A percentile compares a stretch with the other conserved stretches of the same genome.
These are phyloP conservation scores for Homarus gammarus DNA, from an alignment of 2,888 invertebrate genomes.

Conservation along the genomic window DNA sequence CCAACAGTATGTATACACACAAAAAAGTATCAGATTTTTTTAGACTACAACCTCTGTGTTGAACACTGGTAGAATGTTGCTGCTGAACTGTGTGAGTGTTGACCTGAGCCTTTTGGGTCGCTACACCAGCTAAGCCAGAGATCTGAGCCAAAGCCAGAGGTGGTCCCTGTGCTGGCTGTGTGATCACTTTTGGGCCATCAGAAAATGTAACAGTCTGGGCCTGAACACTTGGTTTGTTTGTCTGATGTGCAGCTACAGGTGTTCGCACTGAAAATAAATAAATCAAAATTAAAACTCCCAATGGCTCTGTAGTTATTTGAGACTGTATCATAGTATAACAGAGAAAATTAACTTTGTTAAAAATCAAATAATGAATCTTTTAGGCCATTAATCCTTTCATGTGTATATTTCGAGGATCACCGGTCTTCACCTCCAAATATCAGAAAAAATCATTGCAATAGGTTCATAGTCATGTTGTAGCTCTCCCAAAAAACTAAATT, in stretches of 20 bases:
- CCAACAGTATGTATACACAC: not conserved
- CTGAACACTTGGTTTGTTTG: slow-evolving; percentile 50
- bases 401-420: too few species aligned
- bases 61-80: slow-evolving; percentile 50
- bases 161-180: slow-evolving; percentile 78
- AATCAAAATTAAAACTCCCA: not conserved
- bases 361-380: too few species aligned
- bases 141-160: slow-evolving; percentile 76
- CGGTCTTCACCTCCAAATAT: too few species aligned
- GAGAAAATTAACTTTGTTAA: too few species aligned
- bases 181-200: slow-evolving; percentile 77
- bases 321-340: too few species aligned
- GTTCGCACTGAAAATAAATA: slow-evolving; percentile 58
- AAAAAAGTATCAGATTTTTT: not conserved
- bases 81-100: slow-evolving; percentile 35
- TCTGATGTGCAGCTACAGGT: slow-evolving; percentile 55
- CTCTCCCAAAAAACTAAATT: too few species aligned
- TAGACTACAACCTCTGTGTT: slow-evolving; percentile 52
- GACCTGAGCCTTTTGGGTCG: slow-evolving; percentile 57
- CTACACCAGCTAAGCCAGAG: slow-evolving; percentile 57
- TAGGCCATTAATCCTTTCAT: too few species aligned
- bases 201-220: slow-evolving; percentile 56
- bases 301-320: too few species aligned
- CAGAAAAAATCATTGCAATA: too few species aligned
- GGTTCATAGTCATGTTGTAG: too few species aligned